phyloP scores from a whole-genome alignment of 2,797 vertebrate genomes.

The Telmatherina bonti region DNA sequence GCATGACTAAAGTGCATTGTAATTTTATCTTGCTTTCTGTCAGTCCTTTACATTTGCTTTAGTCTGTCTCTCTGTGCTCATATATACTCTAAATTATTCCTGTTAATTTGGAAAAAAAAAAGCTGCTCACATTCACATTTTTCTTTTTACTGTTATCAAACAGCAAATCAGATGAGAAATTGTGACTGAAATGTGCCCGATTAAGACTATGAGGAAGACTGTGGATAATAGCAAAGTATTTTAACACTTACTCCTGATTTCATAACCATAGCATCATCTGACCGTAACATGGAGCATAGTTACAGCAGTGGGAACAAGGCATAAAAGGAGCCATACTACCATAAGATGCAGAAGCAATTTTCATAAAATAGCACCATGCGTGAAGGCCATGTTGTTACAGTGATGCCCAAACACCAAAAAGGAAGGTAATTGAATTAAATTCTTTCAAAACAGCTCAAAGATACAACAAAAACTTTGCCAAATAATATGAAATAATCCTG shows the following conservation, averaged over 20 bases:
- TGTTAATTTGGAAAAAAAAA: not conserved
- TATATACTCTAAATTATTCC: not conserved
- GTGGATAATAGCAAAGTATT: not conserved
- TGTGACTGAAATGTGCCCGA: not conserved
- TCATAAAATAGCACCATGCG: not conserved
- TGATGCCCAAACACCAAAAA: not conserved
- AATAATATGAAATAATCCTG: not conserved
- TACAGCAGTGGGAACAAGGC: not conserved
- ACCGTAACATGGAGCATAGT: not conserved
- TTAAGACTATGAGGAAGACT: not conserved
- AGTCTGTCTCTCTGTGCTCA: not conserved
- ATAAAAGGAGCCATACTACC: not conserved
- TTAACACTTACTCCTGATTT: not conserved
- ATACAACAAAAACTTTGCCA: not conserved
- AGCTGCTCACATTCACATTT: not conserved
- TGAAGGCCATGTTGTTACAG: not conserved
- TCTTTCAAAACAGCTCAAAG: not conserved
- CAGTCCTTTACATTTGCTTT: not conserved
- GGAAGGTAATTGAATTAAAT: not conserved
- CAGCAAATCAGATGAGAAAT: not conserved
- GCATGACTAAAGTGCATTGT: not conserved
- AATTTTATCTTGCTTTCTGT: not conserved
- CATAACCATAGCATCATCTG: not conserved
- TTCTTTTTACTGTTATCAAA: not conserved
- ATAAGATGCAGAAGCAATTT: not conserved